Base-by-base conservation (phyloP, 2,797 vertebrate genomes). In the Silurus lanzhouensis region DNA sequence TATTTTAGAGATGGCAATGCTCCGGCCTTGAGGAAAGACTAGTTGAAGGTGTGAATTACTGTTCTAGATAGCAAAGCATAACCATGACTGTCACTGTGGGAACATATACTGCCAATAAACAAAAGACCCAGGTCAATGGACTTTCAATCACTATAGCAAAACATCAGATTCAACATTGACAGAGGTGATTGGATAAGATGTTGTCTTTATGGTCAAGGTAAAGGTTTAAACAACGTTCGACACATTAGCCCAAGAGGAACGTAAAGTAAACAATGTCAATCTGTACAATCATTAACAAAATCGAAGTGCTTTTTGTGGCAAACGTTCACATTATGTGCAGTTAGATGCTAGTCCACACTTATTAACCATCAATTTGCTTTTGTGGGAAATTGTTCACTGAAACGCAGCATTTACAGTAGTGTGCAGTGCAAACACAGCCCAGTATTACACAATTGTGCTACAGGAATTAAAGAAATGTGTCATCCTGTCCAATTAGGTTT, bases 21-120 rank as follows among this genome's bases (percentile, higher is more conserved):
- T 31, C 61, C 68, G 85, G 77, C 87, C 88, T 86, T 85, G 88
- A 84, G 83, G 61, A 90, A 83, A 88, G 83, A 89, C 87, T 86
- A 84, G 81, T 79, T 38, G 84, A 70, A 27, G 60, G 61, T 77
- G 55, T 88, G 85, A 89, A 88, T 89, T 78, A 89, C 55, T 74
- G 68, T 83, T 67, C 78, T 77, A 61, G 61, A 68, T 85, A 78
- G 72, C 17, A 55, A 48, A 87, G 83, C 80, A 87, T 75, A 83
- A 84, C 78, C 38, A 79, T 25, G 44, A 48, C 58, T 78, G 72
- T 87, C 89, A 85, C 17, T 22, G 83, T 77, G 74, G 79, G 84
- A 17, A 12, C 5, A 60, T 83, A 20, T 64, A 61, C 79, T 48
- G 22, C 6, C 48, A 31, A 63, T 46, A 81, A 67, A 58, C 71